phyloP scores from a whole-genome alignment of 1,140 invertebrate species.

The Drosophila oshimai region DNA sequence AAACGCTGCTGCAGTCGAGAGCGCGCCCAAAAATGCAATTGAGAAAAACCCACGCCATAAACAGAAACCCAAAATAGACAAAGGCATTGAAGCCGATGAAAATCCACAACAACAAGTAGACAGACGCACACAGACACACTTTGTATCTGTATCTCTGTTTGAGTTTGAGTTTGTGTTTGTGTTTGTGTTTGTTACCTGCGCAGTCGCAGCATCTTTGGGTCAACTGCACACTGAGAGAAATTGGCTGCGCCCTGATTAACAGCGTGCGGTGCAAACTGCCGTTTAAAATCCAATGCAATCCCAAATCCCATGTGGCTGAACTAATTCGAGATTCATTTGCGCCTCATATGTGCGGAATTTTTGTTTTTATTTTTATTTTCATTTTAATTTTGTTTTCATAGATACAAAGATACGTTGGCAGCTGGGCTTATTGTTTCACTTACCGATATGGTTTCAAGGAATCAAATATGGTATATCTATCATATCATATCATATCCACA shows the following conservation, averaged over 20 bases:
- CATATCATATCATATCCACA: no score
- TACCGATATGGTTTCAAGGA: neutral
- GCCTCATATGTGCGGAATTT: neutral
- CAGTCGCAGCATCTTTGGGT: conserved; percentile 57
- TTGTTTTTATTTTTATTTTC: neutral
- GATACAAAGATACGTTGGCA: no score
- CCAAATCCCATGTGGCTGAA: neutral
- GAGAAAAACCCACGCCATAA: conserved; percentile 77
- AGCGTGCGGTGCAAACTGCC: neutral
- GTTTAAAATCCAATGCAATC: neutral
- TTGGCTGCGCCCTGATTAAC: conserved; percentile 12
- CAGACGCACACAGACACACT: conserved; percentile 17
- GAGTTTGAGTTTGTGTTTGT: neutral
- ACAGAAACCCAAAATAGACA: conserved; percentile 73
- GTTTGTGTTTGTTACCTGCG: conserved; percentile 28
- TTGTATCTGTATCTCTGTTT: neutral
- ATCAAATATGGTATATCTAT: no score
- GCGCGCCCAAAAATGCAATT: conserved; percentile 74
- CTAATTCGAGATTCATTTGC: neutral
- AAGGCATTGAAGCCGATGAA: conserved; percentile 53
- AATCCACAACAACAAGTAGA: conserved; percentile 44
- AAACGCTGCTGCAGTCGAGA: conserved; percentile 11
- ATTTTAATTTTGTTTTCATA: no score
- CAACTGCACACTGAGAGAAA: conserved; percentile 43
- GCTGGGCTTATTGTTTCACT: neutral